Conservation (phyloP, 2,888 invertebrate species). For the Chymomyza fuscimana region DNA sequence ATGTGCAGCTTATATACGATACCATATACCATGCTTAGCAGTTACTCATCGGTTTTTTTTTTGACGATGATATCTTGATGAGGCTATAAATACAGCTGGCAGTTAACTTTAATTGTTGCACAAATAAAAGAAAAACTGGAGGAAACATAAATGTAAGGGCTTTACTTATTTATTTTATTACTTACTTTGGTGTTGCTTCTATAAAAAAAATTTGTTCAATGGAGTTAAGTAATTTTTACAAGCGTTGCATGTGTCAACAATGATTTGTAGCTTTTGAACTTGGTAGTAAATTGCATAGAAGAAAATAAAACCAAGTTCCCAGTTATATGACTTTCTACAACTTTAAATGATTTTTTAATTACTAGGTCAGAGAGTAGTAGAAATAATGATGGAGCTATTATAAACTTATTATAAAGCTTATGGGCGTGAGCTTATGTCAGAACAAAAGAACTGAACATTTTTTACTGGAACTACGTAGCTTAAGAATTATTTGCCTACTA, state of each 20-base stretch:
- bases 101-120: constrained; percentile 60
- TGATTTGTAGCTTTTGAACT: constrained; percentile 2
- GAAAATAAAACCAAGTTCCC: neutral
- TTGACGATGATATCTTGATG: constrained; percentile 33
- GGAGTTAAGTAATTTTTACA: constrained; percentile 3
- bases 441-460: neutral
- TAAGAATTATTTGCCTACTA: neutral
- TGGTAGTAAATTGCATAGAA: neutral
- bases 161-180: constrained; percentile 15
- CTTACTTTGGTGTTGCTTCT: constrained; percentile 1
- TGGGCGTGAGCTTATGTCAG: neutral
- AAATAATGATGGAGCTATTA: neutral
- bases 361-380: neutral
- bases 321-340: neutral
- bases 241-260: neutral
- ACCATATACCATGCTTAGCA: constrained; percentile 43
- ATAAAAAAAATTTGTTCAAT: constrained; percentile 22
- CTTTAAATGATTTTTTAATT: neutral
- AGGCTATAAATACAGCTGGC: constrained; percentile 34
- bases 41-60: constrained; percentile 34
- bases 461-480: neutral
- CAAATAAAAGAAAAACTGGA: constrained; percentile 48
- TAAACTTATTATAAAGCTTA: neutral
- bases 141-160: constrained; percentile 27
- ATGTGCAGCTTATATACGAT: neutral